Evolutionary conservation across 2,888 invertebrate species (phyloP), one percentile per base, ranked within the genome.

Genomic region (Pasiphila rectangulata): DNA sequence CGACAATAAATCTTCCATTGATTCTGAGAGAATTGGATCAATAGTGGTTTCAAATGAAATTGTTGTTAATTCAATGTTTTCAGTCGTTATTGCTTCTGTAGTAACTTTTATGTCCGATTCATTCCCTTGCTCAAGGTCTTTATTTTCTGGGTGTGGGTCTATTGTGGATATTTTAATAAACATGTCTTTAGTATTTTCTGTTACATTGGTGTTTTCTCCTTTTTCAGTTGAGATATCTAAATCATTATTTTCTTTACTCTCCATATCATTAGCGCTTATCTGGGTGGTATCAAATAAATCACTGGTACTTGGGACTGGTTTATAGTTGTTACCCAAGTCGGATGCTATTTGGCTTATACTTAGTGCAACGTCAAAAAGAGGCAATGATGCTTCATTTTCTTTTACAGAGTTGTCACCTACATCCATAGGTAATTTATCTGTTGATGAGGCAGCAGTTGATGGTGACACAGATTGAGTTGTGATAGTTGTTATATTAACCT

Each of bases 271-370:
- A 3, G 57, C 63, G 55, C 57, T 75, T 3, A 66, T 32, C 63
- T 79, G 75, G 12, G 75, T 77, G 1, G 67, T 64, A 39, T 86
- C 84, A 43, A 80, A 54, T 57, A 84, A 60, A 56, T 78, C 73
- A 32, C 67, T 79, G 1, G 77, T 62, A 10, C 85, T 84, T 27
- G 85, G 81, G 17, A 81, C 57, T 30, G 85, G 79, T 56, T 69
- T 72, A 54, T 77, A 84, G 44, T 67, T 77, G 27, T 71, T 71
- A 19, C 83, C 86, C 15, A 89, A 69, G 61, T 89, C 88, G 1
- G 86, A 86, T 40, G 89, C 86, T 57, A 89, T 89, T 74, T 89
- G 88, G 56, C 87, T 89, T 32, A 89, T 81, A 59, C 88, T 88
- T 60, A 84, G 82, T 38, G 85, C 84, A 19, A 89, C 79, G 60